phyloP scores from a whole-genome alignment of 2,113 vertebrate genomes.

The Bathybates hornii region DNA sequence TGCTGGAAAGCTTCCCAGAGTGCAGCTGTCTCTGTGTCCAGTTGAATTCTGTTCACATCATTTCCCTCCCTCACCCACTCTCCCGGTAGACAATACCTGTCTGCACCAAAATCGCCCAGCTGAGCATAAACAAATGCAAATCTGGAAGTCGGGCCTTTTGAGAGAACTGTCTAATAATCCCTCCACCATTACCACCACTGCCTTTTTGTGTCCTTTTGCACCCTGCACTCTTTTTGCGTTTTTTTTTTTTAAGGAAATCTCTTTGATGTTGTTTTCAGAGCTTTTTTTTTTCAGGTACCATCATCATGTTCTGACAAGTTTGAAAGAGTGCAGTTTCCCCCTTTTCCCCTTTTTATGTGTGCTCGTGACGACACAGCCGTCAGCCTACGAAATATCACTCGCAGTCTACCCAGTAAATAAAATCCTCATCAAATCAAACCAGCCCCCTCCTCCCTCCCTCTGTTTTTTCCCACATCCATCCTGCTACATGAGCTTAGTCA shows the following conservation, averaged over 20 bases:
- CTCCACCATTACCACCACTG: not conserved
- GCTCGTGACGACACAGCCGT: not conserved
- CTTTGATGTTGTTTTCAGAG: conserved; percentile 81
- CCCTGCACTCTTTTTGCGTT: conserved; percentile 12
- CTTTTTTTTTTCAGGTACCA: conserved; percentile 24
- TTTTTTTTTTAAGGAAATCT: conserved; percentile 31
- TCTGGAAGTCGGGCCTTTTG: conserved; percentile 50
- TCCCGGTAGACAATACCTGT: conserved; percentile 78
- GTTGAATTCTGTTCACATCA: conserved; percentile 81
- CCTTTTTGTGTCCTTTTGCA: conserved; percentile 33
- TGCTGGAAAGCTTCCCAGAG: conserved; percentile 64
- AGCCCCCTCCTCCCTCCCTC: not conserved
- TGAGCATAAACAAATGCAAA: conserved; percentile 75
- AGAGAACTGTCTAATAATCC: conserved; percentile 71
- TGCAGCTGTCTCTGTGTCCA: conserved; percentile 81
- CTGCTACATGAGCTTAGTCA: not conserved
- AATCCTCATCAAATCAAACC: conserved; percentile 29
- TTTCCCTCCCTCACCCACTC: conserved; percentile 32
- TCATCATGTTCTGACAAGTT: conserved; percentile 31
- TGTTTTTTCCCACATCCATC: not conserved
- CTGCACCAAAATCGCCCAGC: conserved; percentile 64
- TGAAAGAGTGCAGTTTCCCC: conserved; percentile 17
- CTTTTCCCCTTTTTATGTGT: not conserved
- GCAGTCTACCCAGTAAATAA: conserved; percentile 10
- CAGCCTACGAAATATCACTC: conserved; percentile 11